Conservation (phyloP, 2,113 vertebrate species). For the Meriones unguiculatus region DNA sequence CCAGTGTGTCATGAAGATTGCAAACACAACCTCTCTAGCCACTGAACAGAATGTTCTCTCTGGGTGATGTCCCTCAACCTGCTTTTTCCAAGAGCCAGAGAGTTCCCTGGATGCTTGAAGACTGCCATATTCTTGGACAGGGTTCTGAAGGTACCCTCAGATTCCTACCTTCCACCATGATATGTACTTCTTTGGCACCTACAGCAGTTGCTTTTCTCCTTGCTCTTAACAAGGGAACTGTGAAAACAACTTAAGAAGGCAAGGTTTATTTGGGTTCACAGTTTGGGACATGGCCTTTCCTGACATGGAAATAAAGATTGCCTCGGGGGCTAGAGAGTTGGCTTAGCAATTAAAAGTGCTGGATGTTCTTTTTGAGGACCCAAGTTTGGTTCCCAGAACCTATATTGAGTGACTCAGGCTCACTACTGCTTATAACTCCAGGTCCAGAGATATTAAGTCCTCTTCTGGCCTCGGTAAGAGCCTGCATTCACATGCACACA, state of each 20-base stretch:
- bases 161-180: neutral
- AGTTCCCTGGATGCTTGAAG: neutral
- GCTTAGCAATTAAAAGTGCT: neutral
- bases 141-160: neutral
- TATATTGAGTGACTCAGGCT: neutral
- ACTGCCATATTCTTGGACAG: neutral
- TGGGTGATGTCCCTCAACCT: neutral
- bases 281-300: neutral
- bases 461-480: neutral
- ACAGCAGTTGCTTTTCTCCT: neutral
- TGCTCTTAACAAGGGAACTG: neutral
- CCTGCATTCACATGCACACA: neutral
- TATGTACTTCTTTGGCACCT: neutral
- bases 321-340: neutral
- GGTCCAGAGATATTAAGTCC: neutral
- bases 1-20: conserved; percentile 76
- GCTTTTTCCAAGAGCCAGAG: neutral
- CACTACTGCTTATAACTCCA: neutral
- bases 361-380: neutral
- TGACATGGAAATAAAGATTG: neutral
- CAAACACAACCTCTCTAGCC: conserved; percentile 40
- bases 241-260: neutral
- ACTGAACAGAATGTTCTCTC: neutral
- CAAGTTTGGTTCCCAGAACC: neutral
- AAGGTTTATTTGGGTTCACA: neutral